A percentile compares a stretch with the other conserved stretches of the same genome.
Evolutionary conservation across 2,113 vertebrate genomes (phyloP).

Genomic region (Zeus faber): DNA sequence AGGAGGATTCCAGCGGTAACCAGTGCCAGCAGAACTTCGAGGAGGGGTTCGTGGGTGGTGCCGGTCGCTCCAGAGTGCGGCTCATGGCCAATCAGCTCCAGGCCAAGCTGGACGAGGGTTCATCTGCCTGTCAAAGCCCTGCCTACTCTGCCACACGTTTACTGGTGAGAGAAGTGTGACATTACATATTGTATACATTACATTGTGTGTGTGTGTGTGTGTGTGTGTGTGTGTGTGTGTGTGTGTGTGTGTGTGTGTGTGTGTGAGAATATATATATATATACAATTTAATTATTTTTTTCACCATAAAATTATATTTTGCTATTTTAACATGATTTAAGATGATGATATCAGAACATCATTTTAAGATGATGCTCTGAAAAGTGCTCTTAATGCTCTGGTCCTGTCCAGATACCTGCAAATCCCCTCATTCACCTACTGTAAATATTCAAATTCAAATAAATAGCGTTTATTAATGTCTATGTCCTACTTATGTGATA

Average conservation of each 20-base stretch:
- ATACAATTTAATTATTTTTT: too few relatives aligned
- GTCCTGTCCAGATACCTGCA: too few relatives aligned
- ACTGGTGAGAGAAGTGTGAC: slow-evolving; percentile 32
- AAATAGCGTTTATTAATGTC: too few relatives aligned
- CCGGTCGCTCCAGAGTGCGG: slow-evolving; percentile 85
- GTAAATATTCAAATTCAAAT: too few relatives aligned
- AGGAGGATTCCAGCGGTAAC: slow-evolving; percentile 62
- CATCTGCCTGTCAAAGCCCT: slow-evolving; percentile 41
- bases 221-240: background rate
- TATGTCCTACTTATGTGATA: too few relatives aligned
- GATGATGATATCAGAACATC: too few relatives aligned
- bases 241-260: background rate
- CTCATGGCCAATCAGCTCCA: slow-evolving; percentile 89
- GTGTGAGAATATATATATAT: too few relatives aligned
- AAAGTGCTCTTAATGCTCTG: too few relatives aligned
- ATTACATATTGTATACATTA: background rate
- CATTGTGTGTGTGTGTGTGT: background rate
- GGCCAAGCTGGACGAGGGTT: slow-evolving; percentile 86
- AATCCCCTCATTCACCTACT: too few relatives aligned
- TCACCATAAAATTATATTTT: too few relatives aligned
- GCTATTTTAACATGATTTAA: too few relatives aligned
- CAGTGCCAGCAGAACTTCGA: slow-evolving; percentile 59
- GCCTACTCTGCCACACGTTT: slow-evolving; percentile 16
- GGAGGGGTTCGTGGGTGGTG: slow-evolving; percentile 57
- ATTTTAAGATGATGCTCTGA: too few relatives aligned